These are phyloP conservation scores for Clavelina lepadiformis DNA, from an alignment of 23 tunicate genomes.

Conservation along the genomic window DNA sequence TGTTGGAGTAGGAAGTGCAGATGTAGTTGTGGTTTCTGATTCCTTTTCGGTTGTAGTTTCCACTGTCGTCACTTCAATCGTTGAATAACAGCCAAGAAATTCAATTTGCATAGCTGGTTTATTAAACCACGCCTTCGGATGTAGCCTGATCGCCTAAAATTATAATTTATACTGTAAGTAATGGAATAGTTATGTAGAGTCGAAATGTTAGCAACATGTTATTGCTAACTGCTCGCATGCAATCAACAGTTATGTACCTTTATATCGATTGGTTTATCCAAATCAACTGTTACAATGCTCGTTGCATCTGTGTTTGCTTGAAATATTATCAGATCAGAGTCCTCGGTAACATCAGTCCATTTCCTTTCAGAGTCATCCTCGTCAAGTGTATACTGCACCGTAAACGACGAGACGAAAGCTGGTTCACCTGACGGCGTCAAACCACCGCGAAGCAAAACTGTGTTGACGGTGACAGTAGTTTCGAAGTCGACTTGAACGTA, in stretches of 20 bases:
- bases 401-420: conserved; percentile 31
- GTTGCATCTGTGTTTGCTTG: conserved; percentile 33
- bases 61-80: conserved; percentile 8
- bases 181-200: too few relatives aligned
- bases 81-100: conserved; percentile 47
- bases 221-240: too few relatives aligned
- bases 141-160: conserved; percentile 31
- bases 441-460: conserved; percentile 23
- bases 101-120: conserved; percentile 40
- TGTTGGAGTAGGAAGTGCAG: conserved; percentile 1
- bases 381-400: conserved; percentile 13
- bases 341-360: conserved; percentile 22
- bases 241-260: not conserved
- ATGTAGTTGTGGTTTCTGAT: conserved; percentile 13
- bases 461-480: conserved; percentile 28
- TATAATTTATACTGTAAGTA: too few relatives aligned
- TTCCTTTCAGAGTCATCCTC: conserved; percentile 1
- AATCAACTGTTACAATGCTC: not conserved
- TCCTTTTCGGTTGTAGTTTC: conserved; percentile 17
- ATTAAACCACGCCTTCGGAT: conserved; percentile 22
- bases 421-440: conserved; percentile 16
- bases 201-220: too few relatives aligned
- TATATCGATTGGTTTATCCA: conserved; percentile 5
- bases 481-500: conserved; percentile 44
- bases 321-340: not conserved